A percentile compares a stretch with the other conserved stretches of the same genome.
phyloP scores from a whole-genome alignment of 2,888 invertebrate species.

The Epistrophella euchroma region DNA sequence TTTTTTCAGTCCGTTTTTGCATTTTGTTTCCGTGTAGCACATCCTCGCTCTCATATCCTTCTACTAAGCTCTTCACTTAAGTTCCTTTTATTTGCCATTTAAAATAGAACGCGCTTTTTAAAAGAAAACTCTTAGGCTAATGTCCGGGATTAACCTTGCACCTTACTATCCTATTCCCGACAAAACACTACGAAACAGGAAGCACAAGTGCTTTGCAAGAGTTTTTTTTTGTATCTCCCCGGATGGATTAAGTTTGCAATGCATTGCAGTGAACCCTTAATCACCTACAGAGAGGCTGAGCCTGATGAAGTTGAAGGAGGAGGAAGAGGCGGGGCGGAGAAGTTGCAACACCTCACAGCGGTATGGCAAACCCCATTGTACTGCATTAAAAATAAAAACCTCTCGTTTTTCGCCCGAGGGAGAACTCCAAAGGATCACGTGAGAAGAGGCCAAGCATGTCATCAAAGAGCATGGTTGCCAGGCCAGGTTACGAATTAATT shows the following conservation, averaged over 20 bases:
- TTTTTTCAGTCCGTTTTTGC: background rate
- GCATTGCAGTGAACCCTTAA: conserved; percentile 53
- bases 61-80: conserved; percentile 51
- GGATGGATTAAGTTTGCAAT: conserved; percentile 62
- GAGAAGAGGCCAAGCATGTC: conserved; percentile 23
- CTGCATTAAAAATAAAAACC: conserved; percentile 39
- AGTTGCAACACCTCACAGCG: background rate
- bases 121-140: conserved; percentile 55
- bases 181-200: conserved; percentile 47
- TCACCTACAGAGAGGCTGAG: conserved; percentile 26
- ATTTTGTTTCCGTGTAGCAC: background rate
- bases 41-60: background rate
- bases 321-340: background rate
- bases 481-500: too few species aligned
- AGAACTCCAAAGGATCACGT: conserved; percentile 42
- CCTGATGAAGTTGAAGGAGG: background rate
- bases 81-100: conserved; percentile 54
- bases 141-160: conserved; percentile 69
- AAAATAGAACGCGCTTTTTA: conserved; percentile 24
- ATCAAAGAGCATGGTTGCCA: conserved; percentile 9
- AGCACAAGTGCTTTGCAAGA: conserved; percentile 51
- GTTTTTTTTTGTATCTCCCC: conserved; percentile 52
- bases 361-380: conserved; percentile 15
- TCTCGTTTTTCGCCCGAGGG: conserved; percentile 28
- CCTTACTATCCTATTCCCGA: conserved; percentile 48